Conservation (phyloP, 2,113 vertebrate genomes). For the Xiphorhynchus elegans region DNA sequence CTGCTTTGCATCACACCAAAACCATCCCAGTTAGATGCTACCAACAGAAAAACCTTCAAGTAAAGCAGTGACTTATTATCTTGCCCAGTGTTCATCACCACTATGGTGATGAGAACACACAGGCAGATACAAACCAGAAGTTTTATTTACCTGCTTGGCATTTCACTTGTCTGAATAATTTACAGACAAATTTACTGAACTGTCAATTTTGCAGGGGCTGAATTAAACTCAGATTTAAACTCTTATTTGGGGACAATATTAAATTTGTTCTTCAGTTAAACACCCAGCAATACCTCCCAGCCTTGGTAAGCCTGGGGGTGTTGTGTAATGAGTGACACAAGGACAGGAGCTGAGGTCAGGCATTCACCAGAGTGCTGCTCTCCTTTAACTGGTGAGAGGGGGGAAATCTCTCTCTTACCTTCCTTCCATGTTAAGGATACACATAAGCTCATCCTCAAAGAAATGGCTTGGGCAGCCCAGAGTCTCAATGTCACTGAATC, state of each 20-base stretch:
- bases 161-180: not conserved
- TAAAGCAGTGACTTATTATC: not conserved
- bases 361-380: not conserved
- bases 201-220: not conserved
- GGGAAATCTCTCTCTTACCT: constrained; percentile 77
- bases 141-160: not conserved
- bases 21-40: not conserved
- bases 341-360: not conserved
- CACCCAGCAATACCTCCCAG: not conserved
- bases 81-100: not conserved
- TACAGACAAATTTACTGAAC: not conserved
- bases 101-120: not conserved
- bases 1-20: not conserved
- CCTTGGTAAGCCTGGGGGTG: not conserved
- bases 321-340: not conserved
- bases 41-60: not conserved
- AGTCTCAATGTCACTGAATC: constrained; percentile 94
- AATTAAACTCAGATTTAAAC: not conserved
- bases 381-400: not conserved
- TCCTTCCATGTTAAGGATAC: constrained; percentile 90
- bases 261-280: not conserved
- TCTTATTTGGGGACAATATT: not conserved
- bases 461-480: constrained; percentile 93
- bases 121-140: not conserved
- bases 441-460: constrained; percentile 96